These are phyloP conservation scores for Hydractinia symbiolongicarpus DNA, from an alignment of 30 jellyfish, hydroid and myxozoan species.

Conservation along the genomic window DNA sequence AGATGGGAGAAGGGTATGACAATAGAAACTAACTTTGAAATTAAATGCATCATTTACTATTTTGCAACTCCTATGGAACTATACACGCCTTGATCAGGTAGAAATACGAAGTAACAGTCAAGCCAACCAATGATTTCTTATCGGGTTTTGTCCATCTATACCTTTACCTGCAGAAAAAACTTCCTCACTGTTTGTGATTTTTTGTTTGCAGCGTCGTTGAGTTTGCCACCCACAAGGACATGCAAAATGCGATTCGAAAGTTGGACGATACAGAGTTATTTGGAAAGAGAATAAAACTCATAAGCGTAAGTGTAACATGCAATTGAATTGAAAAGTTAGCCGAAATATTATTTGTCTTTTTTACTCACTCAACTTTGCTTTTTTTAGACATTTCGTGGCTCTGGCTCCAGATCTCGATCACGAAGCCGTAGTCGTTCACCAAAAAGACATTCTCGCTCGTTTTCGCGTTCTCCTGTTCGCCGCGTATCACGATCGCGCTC, in stretches of 20 bases:
- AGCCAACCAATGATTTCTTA: too few species aligned
- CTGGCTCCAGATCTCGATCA: conserved; percentile 38
- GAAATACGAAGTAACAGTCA: too few species aligned
- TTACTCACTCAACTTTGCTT: background rate
- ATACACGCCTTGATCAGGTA: too few species aligned
- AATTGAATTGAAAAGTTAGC: background rate
- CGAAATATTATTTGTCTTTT: background rate
- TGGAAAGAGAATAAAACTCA: conserved; percentile 47
- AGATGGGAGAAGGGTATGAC: conserved; percentile 97
- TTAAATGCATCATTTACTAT: background rate
- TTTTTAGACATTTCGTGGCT: conserved; percentile 27
- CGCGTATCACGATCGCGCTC: conserved; percentile 32
- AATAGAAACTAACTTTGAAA: background rate
- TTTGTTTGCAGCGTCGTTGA: conserved; percentile 43
- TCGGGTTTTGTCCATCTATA: too few species aligned
- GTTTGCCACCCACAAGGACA: conserved; percentile 32
- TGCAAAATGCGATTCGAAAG: conserved; percentile 42
- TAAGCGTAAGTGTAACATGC: conserved; percentile 29
- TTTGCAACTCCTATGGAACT: too few species aligned
- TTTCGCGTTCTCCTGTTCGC: conserved; percentile 34
- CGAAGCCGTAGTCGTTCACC: conserved; percentile 52
- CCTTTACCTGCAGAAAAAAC: too few species aligned
- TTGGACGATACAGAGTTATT: conserved; percentile 41
- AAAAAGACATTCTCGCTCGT: conserved; percentile 15
- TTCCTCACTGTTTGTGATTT: background rate